phyloP scores from a whole-genome alignment of 2,113 vertebrate genomes.

The Hirundichthys speculiger region DNA sequence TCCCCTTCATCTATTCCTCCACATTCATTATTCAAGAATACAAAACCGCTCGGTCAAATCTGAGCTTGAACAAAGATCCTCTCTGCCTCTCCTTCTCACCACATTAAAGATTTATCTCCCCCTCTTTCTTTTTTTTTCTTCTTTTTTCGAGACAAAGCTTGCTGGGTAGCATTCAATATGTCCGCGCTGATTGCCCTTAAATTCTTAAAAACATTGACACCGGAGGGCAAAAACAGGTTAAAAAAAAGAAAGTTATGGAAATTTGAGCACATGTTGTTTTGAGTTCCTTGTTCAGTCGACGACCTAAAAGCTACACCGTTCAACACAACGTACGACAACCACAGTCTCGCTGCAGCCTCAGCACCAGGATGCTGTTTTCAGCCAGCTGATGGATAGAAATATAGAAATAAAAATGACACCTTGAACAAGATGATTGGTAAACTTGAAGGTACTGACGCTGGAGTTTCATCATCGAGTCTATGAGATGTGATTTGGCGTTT shows the following conservation, averaged over 20 bases:
- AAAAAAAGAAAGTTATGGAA: slow-evolving; percentile 19
- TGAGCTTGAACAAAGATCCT: slow-evolving; percentile 60
- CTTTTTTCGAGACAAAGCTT: slow-evolving; percentile 32
- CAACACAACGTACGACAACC: slow-evolving; percentile 29
- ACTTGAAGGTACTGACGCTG: slow-evolving; percentile 11
- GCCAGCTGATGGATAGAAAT: too few species aligned
- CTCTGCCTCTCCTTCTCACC: slow-evolving; percentile 28
- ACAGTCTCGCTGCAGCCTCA: slow-evolving; percentile 20
- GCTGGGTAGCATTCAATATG: slow-evolving; percentile 24
- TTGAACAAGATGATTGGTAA: slow-evolving; percentile 16
- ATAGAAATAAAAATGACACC: too few species aligned
- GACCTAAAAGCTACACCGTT: slow-evolving; percentile 41
- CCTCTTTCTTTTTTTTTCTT: too few species aligned
- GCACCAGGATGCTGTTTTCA: slow-evolving; percentile 5
- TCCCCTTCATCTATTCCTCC: slow-evolving; percentile 63
- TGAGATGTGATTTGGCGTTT: slow-evolving; percentile 19
- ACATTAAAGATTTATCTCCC: slow-evolving; percentile 58
- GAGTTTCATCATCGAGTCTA: slow-evolving; percentile 6
- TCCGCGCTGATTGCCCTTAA: slow-evolving; percentile 48
- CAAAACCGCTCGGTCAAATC: slow-evolving; percentile 72
- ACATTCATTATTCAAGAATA: slow-evolving; percentile 79
- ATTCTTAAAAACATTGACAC: slow-evolving; percentile 29
- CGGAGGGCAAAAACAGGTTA: slow-evolving; percentile 18
- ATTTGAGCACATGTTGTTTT: slow-evolving; percentile 2
- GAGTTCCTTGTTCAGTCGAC: slow-evolving; percentile 16